Conservation (phyloP, 1,140 invertebrate species). For the Euschistus heros region DNA sequence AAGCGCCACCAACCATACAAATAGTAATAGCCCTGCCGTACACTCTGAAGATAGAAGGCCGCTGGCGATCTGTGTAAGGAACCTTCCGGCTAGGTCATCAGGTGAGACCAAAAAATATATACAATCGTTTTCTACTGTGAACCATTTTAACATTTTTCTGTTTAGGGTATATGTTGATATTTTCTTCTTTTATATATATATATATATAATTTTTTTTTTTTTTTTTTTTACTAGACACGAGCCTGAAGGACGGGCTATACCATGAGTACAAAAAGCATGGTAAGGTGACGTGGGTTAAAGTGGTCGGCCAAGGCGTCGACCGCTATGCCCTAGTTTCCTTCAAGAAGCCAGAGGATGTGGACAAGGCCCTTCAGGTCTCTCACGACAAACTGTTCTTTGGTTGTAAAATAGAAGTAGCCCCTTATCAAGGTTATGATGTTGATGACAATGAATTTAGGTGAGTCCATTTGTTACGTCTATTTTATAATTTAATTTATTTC, state of each 20-base stretch:
- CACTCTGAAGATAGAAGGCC: conserved; percentile 60
- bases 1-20: conserved; percentile 31
- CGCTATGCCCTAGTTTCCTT: conserved; percentile 85
- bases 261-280: conserved; percentile 98
- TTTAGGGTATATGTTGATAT: too few relatives aligned
- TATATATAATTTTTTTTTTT: conserved; percentile 17
- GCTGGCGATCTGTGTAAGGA: conserved; percentile 82
- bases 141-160: too few relatives aligned
- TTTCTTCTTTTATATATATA: too few relatives aligned
- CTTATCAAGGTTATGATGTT: conserved; percentile 76
- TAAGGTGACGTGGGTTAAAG: conserved; percentile 89
- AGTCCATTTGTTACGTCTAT: conserved; percentile 1
- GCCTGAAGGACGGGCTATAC: conserved; percentile 91
- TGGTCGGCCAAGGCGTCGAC: conserved; percentile 68
- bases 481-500: neutral
- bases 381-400: conserved; percentile 95
- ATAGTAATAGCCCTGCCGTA: conserved; percentile 38
- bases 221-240: conserved; percentile 58
- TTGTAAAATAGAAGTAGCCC: conserved; percentile 82
- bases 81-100: conserved; percentile 75
- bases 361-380: conserved; percentile 88
- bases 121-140: too few relatives aligned
- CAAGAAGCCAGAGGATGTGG: conserved; percentile 92
- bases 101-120: conserved; percentile 35
- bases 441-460: conserved; percentile 71